Evolutionary conservation across 2,888 invertebrate species (phyloP), one percentile per base, ranked within the genome.

Genomic region (Tachina fera): DNA sequence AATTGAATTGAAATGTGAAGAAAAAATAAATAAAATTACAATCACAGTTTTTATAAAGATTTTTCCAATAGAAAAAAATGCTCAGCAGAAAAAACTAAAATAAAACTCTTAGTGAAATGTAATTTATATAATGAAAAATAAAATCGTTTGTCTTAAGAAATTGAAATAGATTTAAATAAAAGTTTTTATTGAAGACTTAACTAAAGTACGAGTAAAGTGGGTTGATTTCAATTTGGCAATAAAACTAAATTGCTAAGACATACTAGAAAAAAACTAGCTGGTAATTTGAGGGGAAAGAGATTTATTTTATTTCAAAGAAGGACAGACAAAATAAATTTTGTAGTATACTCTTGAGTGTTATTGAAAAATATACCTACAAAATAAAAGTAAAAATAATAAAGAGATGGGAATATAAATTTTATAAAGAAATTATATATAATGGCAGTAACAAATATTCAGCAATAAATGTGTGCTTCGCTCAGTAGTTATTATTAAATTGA

Each of bases 1-100:
- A 58, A 76, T 76, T 76, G 76, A 76, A 67, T n/a, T 76, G 56
- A 56, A 56, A 67, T 58, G 10, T 58, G 14, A 76, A 74, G 49
- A 41, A 49, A 61, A 39, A n/a, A 41, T 41, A 39, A n/a, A 41
- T 41, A 61, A 11, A 6, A 41, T 31, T 31, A 31, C 31, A 41
- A 43, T 61, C 11, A 13, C 16, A 61, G 11, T 43, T 43, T 60
- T 22, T 31, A 16, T 31, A 31, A 45, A 67, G 31, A 67, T 58
- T 41, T 67, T 41, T 47, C 31, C 67, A 39, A 16, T 47, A 67
- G 22, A 67, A 67, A 31, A 76, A 60, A 31, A 76, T 49, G 3
- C 19, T 31, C 14, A 14, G 41, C 9, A 49, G 9, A 53, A 47
- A 71, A 60, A 14, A 31, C 3, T 31, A 60, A 31, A 41, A 1